phyloP scores from a whole-genome alignment of 2,797 vertebrate species.

The Anguilla pacifica region DNA sequence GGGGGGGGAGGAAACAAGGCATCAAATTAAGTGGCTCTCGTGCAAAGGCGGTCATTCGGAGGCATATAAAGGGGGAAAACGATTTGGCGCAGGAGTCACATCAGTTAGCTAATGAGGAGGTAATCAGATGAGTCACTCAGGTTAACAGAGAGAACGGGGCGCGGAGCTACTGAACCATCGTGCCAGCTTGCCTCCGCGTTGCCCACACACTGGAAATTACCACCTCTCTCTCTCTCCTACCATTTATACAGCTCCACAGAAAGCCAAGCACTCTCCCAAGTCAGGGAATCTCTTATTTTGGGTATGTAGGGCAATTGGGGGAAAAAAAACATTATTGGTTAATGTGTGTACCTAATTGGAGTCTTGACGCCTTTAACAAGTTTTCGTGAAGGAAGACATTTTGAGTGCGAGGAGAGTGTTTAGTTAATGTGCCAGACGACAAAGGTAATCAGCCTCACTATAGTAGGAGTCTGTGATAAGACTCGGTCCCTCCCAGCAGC shows the following conservation, averaged over 20 bases:
- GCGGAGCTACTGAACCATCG: neutral
- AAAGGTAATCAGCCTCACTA: neutral
- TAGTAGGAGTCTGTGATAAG: neutral
- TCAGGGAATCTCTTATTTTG: neutral
- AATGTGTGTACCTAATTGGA: neutral
- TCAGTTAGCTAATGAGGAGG: conserved; percentile 9
- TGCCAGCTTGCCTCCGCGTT: neutral
- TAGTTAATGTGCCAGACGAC: neutral
- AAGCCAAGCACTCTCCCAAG: neutral
- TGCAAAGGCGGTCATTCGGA: neutral
- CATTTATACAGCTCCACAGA: neutral
- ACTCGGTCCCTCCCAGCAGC: neutral
- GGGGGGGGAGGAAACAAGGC: neutral
- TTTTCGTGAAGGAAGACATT: neutral
- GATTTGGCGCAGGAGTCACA: conserved; percentile 2
- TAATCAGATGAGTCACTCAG: conserved; percentile 23
- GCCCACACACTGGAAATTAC: conserved; percentile 4
- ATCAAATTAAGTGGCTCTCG: neutral
- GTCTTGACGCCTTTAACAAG: neutral
- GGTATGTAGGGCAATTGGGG: neutral
- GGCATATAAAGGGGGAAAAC: neutral
- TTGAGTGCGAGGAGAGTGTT: neutral
- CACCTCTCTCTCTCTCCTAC: neutral
- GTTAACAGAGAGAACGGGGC: conserved; percentile 3
- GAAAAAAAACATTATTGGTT: neutral